phyloP scores from a whole-genome alignment of 1,140 invertebrate genomes.

The Heliothis subflexa region DNA sequence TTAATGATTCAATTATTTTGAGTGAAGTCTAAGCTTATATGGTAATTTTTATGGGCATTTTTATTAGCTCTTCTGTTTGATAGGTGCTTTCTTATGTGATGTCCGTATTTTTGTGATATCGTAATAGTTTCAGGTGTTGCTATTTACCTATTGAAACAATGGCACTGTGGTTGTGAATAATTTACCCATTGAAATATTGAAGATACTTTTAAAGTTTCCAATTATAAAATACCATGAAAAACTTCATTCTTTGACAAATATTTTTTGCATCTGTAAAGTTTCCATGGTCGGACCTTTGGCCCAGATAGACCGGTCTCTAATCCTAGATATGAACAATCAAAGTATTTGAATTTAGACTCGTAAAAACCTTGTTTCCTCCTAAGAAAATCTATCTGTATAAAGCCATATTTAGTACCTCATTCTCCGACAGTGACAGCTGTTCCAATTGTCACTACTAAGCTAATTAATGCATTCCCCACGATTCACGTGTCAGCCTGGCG shows the following conservation, averaged over 20 bases:
- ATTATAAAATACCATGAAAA: too few species aligned
- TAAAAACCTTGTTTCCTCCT: too few species aligned
- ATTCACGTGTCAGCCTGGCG: neutral
- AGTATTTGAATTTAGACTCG: too few species aligned
- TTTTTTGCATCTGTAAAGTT: too few species aligned
- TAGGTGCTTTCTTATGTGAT: constrained; percentile 13
- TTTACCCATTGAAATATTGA: too few species aligned
- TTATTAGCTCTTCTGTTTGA: constrained; percentile 14
- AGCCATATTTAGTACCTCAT: neutral
- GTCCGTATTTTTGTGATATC: neutral
- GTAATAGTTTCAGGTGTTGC: neutral
- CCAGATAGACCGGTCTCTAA: too few species aligned
- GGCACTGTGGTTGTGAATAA: too few species aligned
- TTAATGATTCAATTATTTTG: constrained; percentile 45
- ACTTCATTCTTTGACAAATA: too few species aligned
- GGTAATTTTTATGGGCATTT: constrained; percentile 37
- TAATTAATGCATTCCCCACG: constrained; percentile 12
- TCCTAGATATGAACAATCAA: too few species aligned
- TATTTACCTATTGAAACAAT: neutral
- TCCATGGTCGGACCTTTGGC: too few species aligned
- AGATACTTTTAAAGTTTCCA: too few species aligned
- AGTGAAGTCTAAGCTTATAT: constrained; percentile 30
- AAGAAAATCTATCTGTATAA: too few species aligned
- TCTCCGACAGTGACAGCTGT: neutral
- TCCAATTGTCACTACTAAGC: neutral